Base-by-base conservation (phyloP, 2,113 vertebrate species). In the Asarcornis scutulata region DNA sequence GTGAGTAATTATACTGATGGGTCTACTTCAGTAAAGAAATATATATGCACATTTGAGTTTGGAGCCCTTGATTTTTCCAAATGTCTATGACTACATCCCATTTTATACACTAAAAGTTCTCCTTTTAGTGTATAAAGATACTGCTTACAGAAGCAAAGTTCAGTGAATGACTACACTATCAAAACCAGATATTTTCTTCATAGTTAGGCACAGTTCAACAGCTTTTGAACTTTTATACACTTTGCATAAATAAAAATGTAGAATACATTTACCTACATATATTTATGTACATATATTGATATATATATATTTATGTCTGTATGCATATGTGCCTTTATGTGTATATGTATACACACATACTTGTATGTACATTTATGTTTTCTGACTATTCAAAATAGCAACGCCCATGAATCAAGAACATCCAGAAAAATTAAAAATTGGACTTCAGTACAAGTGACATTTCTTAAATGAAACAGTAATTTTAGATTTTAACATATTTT, bases 11-110 rank as follows among this genome's bases (percentile, higher is more conserved):
- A 20, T 67, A 69, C 86, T 58, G 73, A 83, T 32, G 80, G 56
- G 80, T 82, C 44, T 92, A 64, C 48, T 91, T 92, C 53, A 66
- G 22, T 34, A 48, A 72, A 74, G 69, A 91, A 84, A 89, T 86
- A 83, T 13, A 25, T 23, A 31, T 14, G 26, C 32, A 26, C 23
- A 34, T 85, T 44, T 66, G 44, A 83, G 67, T 63, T 67, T 22
- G 10, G 76, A 63, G 82, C 94, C 11, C 34, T 73, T 53, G 40
- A 6, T 88, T 79, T 79, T 93, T 87, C 74, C 74, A 79, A 93
- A 87, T 48, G 32, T 26, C 88, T 90, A 86, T 63, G 64, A 42
- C 40, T 91, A 48, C 31, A 73, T 44, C 58, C 53, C 59, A 66
- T 85, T 89, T 85, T 79, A 40, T 36, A 27, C 11, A 34, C 38